Evolutionary conservation across 2,113 vertebrate genomes (phyloP).

Genomic region (Malurus elegans): DNA sequence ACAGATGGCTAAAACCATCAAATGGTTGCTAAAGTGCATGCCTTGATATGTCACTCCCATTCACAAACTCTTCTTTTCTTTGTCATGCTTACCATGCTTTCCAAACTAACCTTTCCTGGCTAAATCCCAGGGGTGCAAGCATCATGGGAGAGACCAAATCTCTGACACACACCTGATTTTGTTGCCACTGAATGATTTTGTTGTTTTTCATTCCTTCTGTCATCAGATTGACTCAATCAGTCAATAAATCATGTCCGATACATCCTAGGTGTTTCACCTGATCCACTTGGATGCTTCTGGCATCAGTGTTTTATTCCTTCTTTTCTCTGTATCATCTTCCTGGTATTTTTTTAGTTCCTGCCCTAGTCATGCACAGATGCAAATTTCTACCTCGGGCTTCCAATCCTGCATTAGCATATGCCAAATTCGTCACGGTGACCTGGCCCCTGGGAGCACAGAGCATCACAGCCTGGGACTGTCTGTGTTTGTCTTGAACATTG

Average conservation of each 20-base stretch:
- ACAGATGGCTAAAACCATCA: not conserved
- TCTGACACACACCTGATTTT: not conserved
- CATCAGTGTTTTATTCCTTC: not conserved
- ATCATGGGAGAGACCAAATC: not conserved
- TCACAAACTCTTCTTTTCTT: not conserved
- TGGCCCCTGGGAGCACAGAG: not conserved
- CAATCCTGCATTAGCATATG: not conserved
- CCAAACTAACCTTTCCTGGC: not conserved
- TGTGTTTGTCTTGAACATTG: not conserved
- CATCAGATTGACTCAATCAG: not conserved
- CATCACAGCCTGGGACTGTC: not conserved
- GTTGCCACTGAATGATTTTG: not conserved
- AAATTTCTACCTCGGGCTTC: not conserved
- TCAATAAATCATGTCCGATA: not conserved
- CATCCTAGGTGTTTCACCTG: not conserved
- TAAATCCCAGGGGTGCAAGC: not conserved
- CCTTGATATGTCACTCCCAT: not conserved
- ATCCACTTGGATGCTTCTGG: not conserved
- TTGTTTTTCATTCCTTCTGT: not conserved
- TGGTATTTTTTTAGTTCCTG: not conserved
- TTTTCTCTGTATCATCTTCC: not conserved
- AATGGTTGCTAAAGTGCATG: not conserved
- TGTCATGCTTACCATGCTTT: not conserved
- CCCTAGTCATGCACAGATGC: not conserved
- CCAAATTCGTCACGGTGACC: fast-evolving